Conservation (phyloP, 2,888 invertebrate species). For the Arrhopalites spinosus region DNA sequence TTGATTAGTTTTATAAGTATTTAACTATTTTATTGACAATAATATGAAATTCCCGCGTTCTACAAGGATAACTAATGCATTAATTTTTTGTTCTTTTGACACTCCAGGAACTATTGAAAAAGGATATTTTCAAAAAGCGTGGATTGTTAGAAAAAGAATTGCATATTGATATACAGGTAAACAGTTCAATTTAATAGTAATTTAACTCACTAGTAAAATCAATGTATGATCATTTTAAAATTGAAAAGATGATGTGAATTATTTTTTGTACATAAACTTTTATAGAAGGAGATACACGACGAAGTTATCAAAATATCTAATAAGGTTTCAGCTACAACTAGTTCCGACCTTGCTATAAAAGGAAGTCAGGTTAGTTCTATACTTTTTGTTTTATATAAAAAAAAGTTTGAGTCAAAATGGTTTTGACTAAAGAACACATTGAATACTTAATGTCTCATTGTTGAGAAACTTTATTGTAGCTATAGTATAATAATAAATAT, state of each 20-base stretch:
- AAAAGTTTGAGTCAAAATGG: too few relatives aligned
- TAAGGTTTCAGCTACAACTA: not conserved
- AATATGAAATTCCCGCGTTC: too few relatives aligned
- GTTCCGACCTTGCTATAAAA: not conserved
- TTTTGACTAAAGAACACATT: too few relatives aligned
- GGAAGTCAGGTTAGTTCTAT: conserved; percentile 3
- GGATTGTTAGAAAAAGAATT: conserved; percentile 86
- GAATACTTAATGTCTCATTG: too few relatives aligned
- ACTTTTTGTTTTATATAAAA: not conserved
- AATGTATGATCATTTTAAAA: not conserved
- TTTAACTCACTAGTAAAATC: too few relatives aligned
- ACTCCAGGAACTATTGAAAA: conserved; percentile 76
- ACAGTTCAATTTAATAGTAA: too few relatives aligned
- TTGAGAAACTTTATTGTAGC: too few relatives aligned
- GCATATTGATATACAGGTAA: conserved; percentile 84
- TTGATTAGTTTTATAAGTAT: too few relatives aligned
- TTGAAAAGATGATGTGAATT: not conserved
- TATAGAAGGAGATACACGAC: conserved; percentile 67
- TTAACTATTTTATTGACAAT: too few relatives aligned
- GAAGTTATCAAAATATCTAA: not conserved
- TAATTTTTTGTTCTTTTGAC: not conserved
- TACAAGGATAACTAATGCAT: too few relatives aligned
- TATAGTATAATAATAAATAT: too few relatives aligned
- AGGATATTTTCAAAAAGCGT: conserved; percentile 89
- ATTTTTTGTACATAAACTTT: conserved; percentile 38